phyloP scores from a whole-genome alignment of 2,113 vertebrate species.

The Psilopsiagon aymara region DNA sequence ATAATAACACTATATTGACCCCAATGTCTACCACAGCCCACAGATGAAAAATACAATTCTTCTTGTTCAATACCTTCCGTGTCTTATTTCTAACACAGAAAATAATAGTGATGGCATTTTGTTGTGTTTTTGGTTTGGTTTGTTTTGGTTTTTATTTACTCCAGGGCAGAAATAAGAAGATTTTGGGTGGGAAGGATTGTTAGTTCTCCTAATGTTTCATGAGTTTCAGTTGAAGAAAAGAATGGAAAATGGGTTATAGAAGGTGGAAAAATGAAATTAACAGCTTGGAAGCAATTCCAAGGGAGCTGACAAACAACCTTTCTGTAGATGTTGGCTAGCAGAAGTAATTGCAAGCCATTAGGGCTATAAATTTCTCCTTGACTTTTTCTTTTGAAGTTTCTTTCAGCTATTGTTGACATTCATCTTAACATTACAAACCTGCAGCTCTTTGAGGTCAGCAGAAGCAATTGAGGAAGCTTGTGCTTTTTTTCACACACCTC shows the following conservation, averaged over 20 bases:
- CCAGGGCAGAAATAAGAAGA: neutral
- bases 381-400: conserved; percentile 13
- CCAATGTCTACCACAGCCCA: neutral
- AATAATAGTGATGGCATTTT: neutral
- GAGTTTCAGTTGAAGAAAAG: neutral
- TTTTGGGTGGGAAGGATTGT: neutral
- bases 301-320: neutral
- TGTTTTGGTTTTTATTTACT: neutral
- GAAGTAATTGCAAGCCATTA: conserved; percentile 12
- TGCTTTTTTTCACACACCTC: neutral
- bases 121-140: neutral
- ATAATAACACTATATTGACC: neutral
- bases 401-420: conserved; percentile 26
- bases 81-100: neutral
- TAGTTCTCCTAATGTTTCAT: neutral
- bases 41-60: neutral
- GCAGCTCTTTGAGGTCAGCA: neutral
- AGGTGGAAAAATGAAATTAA: neutral
- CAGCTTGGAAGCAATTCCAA: neutral
- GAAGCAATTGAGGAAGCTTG: neutral
- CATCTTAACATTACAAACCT: neutral
- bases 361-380: conserved; percentile 9
- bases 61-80: neutral
- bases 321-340: neutral
- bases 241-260: neutral